A percentile compares a stretch with the other conserved stretches of the same genome.
phyloP scores from a whole-genome alignment of 2,797 vertebrate species.

The Eurystomus glaucurus region DNA sequence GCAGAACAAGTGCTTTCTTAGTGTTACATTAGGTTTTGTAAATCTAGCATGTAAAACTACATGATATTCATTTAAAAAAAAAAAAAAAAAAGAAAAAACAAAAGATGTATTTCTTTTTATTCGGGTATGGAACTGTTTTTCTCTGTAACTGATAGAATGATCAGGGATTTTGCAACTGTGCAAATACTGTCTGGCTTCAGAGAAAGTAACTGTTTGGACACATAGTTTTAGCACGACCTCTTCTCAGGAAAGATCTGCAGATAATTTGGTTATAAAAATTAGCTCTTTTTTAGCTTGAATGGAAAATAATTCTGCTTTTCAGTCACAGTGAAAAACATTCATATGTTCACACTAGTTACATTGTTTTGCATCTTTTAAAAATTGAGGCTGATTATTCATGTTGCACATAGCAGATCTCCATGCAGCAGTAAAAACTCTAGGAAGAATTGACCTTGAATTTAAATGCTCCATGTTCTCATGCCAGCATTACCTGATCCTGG shows the following conservation, averaged over 20 bases:
- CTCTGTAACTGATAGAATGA: neutral
- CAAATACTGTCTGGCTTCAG: neutral
- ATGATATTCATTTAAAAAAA: neutral
- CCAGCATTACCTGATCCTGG: neutral
- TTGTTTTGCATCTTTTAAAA: neutral
- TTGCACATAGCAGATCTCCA: neutral
- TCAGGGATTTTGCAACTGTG: neutral
- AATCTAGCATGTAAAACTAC: neutral
- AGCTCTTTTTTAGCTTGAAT: neutral
- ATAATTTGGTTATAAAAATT: neutral
- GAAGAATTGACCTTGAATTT: neutral
- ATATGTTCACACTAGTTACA: neutral
- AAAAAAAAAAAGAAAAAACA: neutral
- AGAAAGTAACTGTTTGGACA: neutral
- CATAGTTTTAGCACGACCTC: neutral
- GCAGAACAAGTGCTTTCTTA: slow-evolving; percentile 40
- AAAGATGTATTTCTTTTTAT: neutral
- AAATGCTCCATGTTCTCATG: neutral
- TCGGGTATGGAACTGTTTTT: neutral
- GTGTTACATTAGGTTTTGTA: neutral
- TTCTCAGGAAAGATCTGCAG: neutral
- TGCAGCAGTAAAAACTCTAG: neutral
- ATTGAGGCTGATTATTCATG: neutral
- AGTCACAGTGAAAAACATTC: neutral
- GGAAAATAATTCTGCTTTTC: neutral